Evolutionary conservation across 2,113 vertebrate genomes (phyloP), one percentile per base, ranked within the genome.

Genomic region (Marmota flaviventris): DNA sequence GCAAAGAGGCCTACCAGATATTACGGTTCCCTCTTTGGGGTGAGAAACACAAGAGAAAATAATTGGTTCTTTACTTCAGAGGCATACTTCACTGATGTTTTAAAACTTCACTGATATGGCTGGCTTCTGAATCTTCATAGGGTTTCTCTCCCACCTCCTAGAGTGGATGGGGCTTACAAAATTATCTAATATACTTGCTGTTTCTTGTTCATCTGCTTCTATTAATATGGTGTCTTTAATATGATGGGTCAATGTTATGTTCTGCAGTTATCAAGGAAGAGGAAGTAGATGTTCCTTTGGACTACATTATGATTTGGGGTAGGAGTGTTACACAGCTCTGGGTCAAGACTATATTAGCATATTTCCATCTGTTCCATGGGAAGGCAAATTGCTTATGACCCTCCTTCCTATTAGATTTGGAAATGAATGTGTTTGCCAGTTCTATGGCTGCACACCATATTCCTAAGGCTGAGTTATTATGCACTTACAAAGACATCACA

Each of bases 161-260:
- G 24, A 73, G 51, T 72, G 0, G 45, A 61, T 14, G 27, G 58
- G 39, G 18, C 56, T 93, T 91, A 65, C 45, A 5, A 72, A 85
- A 78, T 69, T 8, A 18, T 78, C 20, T 61, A 85, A 81, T 18
- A 84, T 16, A 32, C 25, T 89, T 63, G 3, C 29, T 91, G 6
- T 2, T 91, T 83, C 73, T 79, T 90, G 45, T 3, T 94, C 32
- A 25, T 75, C 45, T 93, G 29, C 5, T 83, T 69, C 34, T 22
- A 45, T 93, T 91, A 88, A 12, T 65, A 87, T 58, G n/a, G 84
- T 69, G 29, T 39, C n/a, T 88, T 94, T 76, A 82, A 84, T 84
- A 93, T 4, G 75, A 17, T 42, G 75, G 4, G 5, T 34, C 58
- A 67, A 7, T 70, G 42, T 45, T 22, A 63, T 34, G 12, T 77